Conservation (phyloP, 2,888 invertebrate genomes). For the Odontomyia ornata region DNA sequence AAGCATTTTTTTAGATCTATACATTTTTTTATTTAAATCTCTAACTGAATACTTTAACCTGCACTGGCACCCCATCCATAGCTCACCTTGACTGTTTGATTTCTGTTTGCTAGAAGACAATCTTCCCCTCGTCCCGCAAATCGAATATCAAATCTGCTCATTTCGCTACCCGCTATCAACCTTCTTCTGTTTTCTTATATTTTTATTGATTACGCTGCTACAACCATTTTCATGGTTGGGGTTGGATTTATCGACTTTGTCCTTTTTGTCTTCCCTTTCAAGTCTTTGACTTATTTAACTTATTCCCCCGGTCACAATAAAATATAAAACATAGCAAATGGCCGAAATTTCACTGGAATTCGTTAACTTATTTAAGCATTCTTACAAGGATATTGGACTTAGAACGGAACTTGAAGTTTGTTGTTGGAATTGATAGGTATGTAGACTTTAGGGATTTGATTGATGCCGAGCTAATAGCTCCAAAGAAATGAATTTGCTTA, state of each 20-base stretch:
- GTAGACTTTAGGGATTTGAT: background rate
- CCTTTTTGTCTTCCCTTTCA: background rate
- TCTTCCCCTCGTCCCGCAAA: slow-evolving; percentile 9
- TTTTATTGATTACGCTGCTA: slow-evolving; percentile 27
- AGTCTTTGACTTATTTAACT: background rate
- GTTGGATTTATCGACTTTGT: background rate
- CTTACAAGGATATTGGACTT: background rate
- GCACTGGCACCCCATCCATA: background rate
- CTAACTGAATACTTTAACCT: background rate
- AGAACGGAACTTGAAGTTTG: too few species aligned
- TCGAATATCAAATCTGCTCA: slow-evolving; percentile 25
- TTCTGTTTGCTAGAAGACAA: slow-evolving; percentile 15
- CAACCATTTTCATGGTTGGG: background rate
- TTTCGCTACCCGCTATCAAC: background rate
- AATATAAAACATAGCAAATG: slow-evolving; percentile 1
- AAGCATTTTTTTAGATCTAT: too few species aligned
- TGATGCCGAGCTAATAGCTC: slow-evolving; percentile 17
- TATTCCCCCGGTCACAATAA: background rate
- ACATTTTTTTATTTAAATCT: too few species aligned
- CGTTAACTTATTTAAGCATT: background rate
- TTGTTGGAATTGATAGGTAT: too few species aligned
- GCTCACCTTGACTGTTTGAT: background rate
- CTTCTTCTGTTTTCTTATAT: background rate
- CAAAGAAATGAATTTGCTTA: slow-evolving; percentile 4
- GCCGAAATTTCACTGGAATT: background rate